phyloP scores from a whole-genome alignment of 1,140 invertebrate species.

The Ips nitidus region DNA sequence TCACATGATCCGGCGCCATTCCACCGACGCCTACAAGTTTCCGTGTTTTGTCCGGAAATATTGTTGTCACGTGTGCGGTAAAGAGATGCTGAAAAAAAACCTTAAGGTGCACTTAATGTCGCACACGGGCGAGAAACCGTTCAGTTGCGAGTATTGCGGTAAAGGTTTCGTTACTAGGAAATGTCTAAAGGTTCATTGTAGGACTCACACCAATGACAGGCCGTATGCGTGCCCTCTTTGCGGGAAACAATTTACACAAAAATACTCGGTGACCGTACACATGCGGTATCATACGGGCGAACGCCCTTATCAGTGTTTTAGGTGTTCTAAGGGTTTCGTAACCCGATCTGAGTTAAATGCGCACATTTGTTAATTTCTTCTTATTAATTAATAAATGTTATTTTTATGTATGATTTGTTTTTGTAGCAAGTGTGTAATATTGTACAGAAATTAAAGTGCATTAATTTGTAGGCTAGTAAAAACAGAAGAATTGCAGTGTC shows the following conservation, averaged over 20 bases:
- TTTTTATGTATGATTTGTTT: too few species aligned
- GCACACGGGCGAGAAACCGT: slow-evolving; percentile 43
- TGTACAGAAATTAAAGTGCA: too few species aligned
- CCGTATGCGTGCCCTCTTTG: slow-evolving; percentile 76
- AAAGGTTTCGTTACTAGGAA: slow-evolving; percentile 68
- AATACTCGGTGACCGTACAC: slow-evolving; percentile 50
- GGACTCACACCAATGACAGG: slow-evolving; percentile 71
- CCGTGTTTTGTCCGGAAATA: slow-evolving; percentile 24
- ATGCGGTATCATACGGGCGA: slow-evolving; percentile 74
- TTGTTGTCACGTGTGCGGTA: slow-evolving; percentile 31
- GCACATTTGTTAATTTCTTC: slow-evolving; percentile 34
- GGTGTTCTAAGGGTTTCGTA: slow-evolving; percentile 51
- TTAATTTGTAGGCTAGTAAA: neutral
- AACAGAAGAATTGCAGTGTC: slow-evolving; percentile 20
- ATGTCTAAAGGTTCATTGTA: slow-evolving; percentile 72
- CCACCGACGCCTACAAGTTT: slow-evolving; percentile 9
- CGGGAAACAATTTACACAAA: slow-evolving; percentile 69
- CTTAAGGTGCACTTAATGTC: slow-evolving; percentile 31
- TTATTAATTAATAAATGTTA: neutral
- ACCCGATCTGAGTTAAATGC: slow-evolving; percentile 41
- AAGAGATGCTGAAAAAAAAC: slow-evolving; percentile 30
- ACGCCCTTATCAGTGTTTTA: slow-evolving; percentile 65
- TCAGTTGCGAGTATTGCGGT: slow-evolving; percentile 47
- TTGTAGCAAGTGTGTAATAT: too few species aligned
- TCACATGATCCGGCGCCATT: slow-evolving; percentile 36